Conservation (phyloP, 92 coral and sea anemone genomes). For the Blastomussa wellsi region DNA sequence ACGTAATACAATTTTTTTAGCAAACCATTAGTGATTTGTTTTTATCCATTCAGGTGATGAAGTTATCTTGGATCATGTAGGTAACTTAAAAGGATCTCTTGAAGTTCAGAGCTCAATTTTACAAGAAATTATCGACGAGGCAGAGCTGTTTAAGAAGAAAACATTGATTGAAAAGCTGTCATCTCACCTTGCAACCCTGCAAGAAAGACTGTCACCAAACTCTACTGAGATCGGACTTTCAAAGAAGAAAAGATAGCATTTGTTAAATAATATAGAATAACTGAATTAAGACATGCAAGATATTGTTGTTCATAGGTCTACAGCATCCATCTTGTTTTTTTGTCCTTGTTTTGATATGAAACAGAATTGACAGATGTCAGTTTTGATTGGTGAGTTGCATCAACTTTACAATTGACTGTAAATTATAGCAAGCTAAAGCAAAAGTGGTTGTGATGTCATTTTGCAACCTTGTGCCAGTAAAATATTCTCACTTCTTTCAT, state of each 20-base stretch:
- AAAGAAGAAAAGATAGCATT: slow-evolving; percentile 48
- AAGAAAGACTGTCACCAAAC: slow-evolving; percentile 48
- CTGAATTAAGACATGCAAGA: not conserved
- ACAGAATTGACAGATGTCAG: slow-evolving; percentile 14
- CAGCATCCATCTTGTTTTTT: not conserved
- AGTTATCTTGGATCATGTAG: slow-evolving; percentile 65
- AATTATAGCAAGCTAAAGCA: slow-evolving; percentile 16
- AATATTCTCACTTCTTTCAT: slow-evolving; percentile 8
- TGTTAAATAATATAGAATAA: not conserved
- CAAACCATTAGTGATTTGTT: not conserved
- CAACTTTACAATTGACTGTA: not conserved
- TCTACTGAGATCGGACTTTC: not conserved
- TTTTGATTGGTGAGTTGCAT: slow-evolving; percentile 29
- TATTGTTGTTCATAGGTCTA: not conserved
- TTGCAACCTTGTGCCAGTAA: not conserved
- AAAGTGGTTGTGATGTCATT: not conserved
- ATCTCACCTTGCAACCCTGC: slow-evolving; percentile 48
- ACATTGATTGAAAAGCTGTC: slow-evolving; percentile 75
- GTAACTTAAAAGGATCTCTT: slow-evolving; percentile 78
- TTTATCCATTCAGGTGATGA: slow-evolving; percentile 78
- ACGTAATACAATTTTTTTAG: too few relatives aligned
- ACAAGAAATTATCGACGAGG: slow-evolving; percentile 90
- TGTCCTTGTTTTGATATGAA: slow-evolving; percentile 17
- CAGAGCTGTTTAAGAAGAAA: slow-evolving; percentile 82
- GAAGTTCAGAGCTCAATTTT: slow-evolving; percentile 72